Evolutionary conservation across 2,888 invertebrate species (phyloP), one percentile per base, ranked within the genome.

Genomic region (Melipona beecheii): DNA sequence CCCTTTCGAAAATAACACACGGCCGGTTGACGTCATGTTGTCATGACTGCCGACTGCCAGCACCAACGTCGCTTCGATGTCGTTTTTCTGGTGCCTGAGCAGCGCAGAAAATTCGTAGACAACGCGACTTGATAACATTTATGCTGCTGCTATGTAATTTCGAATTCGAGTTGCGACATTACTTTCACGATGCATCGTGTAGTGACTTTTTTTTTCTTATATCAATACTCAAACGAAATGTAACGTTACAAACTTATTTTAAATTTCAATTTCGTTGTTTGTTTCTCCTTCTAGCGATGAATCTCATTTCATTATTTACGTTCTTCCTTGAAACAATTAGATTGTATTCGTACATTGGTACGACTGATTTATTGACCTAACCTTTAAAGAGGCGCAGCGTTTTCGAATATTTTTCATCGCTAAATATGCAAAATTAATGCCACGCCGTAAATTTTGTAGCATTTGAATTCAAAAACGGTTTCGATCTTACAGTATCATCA

Each of bases 51-150:
- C 80, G 83, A 90, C 82, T 94, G 94, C 93, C 94, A 94, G 93
- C 94, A 95, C 94, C 95, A 95, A 94, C 95, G 95, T 95, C 95
- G 95, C 95, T 95, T 95, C 95, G 92, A 88, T 86, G 74, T 96
- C 96, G 92, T 96, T 94, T 96, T 96, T 93, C 96, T 11, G 52
- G 50, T 71, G 72, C 60, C 50, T 21, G 76, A 75, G 96, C 84
- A 62, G 75, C 86, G 75, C 79, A 86, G 86, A 88, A 88, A 86
- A 86, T 88, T 84, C 64, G 36, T 78, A 21, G 52, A 43, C 15
- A 24, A 68, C 60, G 54, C 54, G n/a, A 58, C 74, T 77, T 60
- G 21, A 36, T 78, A 56, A 64, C 49, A 4, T 24, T 71, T 52
- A 72, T n/a, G 9, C 43, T 11, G 43, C 17, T 71, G 54, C 54